Percentiles rank a stretch among this genome's conserved stretches.
Conservation (phyloP, 2,888 invertebrate genomes). For the Chrysopilus asiliformis region DNA sequence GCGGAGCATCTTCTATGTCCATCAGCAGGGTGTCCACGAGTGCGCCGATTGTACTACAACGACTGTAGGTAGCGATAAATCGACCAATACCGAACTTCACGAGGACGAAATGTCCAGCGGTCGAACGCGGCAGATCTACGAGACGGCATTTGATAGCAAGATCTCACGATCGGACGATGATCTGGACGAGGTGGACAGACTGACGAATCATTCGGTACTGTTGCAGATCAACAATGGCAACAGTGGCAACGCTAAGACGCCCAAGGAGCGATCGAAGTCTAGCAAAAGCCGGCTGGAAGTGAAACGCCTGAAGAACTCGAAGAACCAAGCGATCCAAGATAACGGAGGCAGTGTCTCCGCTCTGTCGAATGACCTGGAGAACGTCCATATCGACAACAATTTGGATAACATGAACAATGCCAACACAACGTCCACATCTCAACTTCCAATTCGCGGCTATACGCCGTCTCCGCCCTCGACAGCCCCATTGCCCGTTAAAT, state of each 20-base stretch:
- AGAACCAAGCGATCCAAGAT: slow-evolving; percentile 33
- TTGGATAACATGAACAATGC: slow-evolving; percentile 40
- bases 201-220: slow-evolving; percentile 66
- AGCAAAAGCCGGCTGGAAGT: slow-evolving; percentile 26
- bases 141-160: slow-evolving; percentile 82
- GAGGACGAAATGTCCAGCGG: slow-evolving; percentile 41
- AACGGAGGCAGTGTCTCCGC: slow-evolving; percentile 19
- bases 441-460: slow-evolving; percentile 54
- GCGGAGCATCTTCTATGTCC: slow-evolving; percentile 55
- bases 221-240: slow-evolving; percentile 41
- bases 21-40: slow-evolving; percentile 49
- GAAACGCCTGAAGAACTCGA: slow-evolving; percentile 32
- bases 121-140: slow-evolving; percentile 64
- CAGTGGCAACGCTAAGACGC: slow-evolving; percentile 31
- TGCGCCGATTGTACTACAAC: slow-evolving; percentile 33
- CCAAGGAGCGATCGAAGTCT: slow-evolving; percentile 30
- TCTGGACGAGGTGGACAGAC: slow-evolving; percentile 66
- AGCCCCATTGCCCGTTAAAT: slow-evolving; percentile 69
- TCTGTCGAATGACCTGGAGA: slow-evolving; percentile 41
- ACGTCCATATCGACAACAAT: slow-evolving; percentile 43
- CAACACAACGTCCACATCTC: slow-evolving; percentile 38
- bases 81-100: slow-evolving; percentile 14
- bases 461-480: slow-evolving; percentile 76
- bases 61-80: slow-evolving; percentile 14
- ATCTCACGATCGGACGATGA: slow-evolving; percentile 68